phyloP scores from a whole-genome alignment of 2,888 invertebrate genomes.

The Drosophila percnosoma region DNA sequence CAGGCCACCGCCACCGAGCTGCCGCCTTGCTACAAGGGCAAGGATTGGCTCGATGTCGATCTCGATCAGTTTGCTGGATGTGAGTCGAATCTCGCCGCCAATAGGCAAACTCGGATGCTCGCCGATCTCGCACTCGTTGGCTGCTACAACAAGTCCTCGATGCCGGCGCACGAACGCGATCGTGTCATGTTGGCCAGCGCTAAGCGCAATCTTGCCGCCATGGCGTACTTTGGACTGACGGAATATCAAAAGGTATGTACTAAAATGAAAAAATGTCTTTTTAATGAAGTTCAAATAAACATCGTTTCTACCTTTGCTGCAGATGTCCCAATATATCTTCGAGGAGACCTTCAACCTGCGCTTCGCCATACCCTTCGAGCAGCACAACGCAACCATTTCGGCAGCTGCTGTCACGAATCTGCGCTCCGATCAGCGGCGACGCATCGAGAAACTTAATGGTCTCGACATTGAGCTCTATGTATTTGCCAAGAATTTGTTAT shows the following conservation, averaged over 20 bases:
- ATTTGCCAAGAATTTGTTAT: constrained; percentile 95
- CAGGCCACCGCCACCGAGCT: constrained; percentile 92
- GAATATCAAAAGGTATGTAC: constrained; percentile 93
- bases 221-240: constrained; percentile 99
- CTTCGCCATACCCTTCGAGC: constrained; percentile 95
- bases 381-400: constrained; percentile 95
- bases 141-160: constrained; percentile 95
- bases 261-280: accelerated
- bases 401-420: constrained; percentile 92
- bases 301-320: constrained; percentile 45
- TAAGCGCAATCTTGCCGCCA: constrained; percentile 95
- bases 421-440: constrained; percentile 89
- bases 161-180: constrained; percentile 91
- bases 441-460: constrained; percentile 92
- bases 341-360: constrained; percentile 96
- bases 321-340: constrained; percentile 96
- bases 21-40: constrained; percentile 90
- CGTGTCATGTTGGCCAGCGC: constrained; percentile 96
- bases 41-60: constrained; percentile 95
- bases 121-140: constrained; percentile 97
- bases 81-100: constrained; percentile 96
- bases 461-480: constrained; percentile 97
- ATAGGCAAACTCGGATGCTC: constrained; percentile 98
- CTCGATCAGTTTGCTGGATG: constrained; percentile 96
- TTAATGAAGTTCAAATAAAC: not conserved